Conservation (phyloP, 1,140 invertebrate genomes). For the Cydia amplana region DNA sequence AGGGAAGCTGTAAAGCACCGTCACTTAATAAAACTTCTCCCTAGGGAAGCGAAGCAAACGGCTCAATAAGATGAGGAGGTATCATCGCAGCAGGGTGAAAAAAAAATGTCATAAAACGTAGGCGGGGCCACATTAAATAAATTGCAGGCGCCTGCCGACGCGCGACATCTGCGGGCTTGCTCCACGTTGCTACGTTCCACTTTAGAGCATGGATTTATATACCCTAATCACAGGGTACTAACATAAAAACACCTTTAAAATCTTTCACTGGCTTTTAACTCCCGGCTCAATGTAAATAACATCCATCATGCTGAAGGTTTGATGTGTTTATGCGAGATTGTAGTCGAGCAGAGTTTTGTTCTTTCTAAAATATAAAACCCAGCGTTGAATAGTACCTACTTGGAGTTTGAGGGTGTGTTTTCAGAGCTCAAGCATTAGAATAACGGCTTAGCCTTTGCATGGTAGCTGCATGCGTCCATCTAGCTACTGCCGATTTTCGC, state of each 20-base stretch:
- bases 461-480: neutral
- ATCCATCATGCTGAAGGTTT: neutral
- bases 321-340: neutral
- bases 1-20: slow-evolving; percentile 57
- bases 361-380: no score
- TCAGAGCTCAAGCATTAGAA: neutral
- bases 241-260: neutral
- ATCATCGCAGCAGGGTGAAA: slow-evolving; percentile 57
- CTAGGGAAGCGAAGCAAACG: slow-evolving; percentile 65
- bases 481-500: neutral
- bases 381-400: no score
- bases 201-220: slow-evolving; percentile 22
- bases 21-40: slow-evolving; percentile 74
- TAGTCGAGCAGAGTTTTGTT: neutral
- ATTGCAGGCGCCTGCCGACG: slow-evolving; percentile 60
- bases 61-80: slow-evolving; percentile 70
- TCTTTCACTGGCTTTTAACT: neutral
- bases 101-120: slow-evolving; percentile 67
- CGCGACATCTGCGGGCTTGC: slow-evolving; percentile 50
- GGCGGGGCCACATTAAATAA: slow-evolving; percentile 68
- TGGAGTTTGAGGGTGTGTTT: no score
- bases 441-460: neutral
- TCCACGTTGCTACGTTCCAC: slow-evolving; percentile 8
- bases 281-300: neutral
- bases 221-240: slow-evolving; percentile 6